Evolutionary conservation across 2,113 vertebrate genomes (phyloP).

Genomic region (Myrmecobius fasciatus): DNA sequence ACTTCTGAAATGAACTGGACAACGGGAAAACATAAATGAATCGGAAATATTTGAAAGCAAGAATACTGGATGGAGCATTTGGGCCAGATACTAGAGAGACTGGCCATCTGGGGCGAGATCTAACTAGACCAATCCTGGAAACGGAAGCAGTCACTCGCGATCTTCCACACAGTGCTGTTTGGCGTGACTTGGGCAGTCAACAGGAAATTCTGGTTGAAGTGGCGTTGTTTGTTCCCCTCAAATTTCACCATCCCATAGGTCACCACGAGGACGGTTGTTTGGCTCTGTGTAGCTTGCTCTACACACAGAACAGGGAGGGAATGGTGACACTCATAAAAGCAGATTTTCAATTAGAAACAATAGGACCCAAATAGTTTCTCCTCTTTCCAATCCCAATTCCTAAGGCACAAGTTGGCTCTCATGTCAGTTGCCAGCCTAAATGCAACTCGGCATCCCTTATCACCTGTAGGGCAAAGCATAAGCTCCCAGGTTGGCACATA

Average conservation of each 20-base stretch:
- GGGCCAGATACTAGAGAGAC: constrained; percentile 7
- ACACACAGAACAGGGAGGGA: constrained; percentile 31
- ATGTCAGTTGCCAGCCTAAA: neutral
- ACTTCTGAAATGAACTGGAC: constrained; percentile 49
- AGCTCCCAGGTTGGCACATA: neutral
- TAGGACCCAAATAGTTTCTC: neutral
- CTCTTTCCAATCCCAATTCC: neutral
- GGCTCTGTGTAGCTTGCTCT: constrained; percentile 95
- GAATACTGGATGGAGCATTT: constrained; percentile 54
- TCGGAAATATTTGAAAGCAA: neutral
- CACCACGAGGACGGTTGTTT: constrained; percentile 94
- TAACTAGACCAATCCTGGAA: constrained; percentile 95
- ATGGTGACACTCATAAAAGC: constrained; percentile 27
- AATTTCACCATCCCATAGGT: constrained; percentile 95
- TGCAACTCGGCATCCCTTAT: neutral
- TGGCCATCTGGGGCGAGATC: constrained; percentile 14
- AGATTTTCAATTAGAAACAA: constrained; percentile 5
- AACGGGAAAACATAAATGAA: constrained; percentile 22
- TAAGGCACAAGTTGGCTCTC: neutral
- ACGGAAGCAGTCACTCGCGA: constrained; percentile 96
- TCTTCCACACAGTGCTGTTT: constrained; percentile 95
- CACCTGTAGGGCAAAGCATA: neutral
- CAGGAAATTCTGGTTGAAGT: constrained; percentile 97
- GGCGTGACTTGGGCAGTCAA: constrained; percentile 91
- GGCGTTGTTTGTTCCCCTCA: constrained; percentile 94